phyloP scores from a whole-genome alignment of 2,888 invertebrate genomes.

The Plagodis dolabraria region DNA sequence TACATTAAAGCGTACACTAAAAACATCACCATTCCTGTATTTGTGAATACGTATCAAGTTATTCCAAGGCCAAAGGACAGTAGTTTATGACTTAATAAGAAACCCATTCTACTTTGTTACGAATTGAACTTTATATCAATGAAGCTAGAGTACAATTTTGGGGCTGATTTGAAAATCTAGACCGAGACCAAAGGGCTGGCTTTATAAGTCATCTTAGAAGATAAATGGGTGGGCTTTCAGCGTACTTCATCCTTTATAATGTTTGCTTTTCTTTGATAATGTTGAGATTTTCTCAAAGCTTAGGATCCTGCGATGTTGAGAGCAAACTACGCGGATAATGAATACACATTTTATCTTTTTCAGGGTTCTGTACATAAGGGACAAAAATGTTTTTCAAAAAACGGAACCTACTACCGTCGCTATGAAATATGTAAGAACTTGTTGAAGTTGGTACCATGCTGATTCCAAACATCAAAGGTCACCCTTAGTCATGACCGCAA shows the following conservation, averaged over 20 bases:
- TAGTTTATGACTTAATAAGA: conserved; percentile 47
- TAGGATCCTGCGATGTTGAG: too few species aligned
- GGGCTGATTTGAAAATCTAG: conserved; percentile 10
- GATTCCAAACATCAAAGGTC: too few species aligned
- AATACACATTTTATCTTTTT: too few species aligned
- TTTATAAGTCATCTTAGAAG: conserved; percentile 12
- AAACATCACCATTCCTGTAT: conserved; percentile 37
- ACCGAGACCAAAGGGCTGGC: conserved; percentile 17
- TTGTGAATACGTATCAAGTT: conserved; percentile 46
- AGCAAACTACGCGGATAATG: too few species aligned
- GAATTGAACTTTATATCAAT: conserved; percentile 4
- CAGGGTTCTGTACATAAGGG: too few species aligned
- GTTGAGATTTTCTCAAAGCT: not conserved
- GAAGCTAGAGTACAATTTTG: not conserved
- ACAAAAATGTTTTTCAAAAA: too few species aligned
- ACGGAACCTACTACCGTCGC: too few species aligned
- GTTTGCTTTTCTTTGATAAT: conserved; percentile 4
- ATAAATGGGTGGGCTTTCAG: conserved; percentile 17
- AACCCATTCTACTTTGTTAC: not conserved
- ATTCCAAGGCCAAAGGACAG: conserved; percentile 39
- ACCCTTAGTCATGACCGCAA: too few species aligned
- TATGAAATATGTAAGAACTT: too few species aligned
- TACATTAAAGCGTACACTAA: not conserved
- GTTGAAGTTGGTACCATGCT: too few species aligned
- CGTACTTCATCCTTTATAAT: conserved; percentile 21